Conservation (phyloP, 2,888 invertebrate species). For the Chymomyza procnemis region DNA sequence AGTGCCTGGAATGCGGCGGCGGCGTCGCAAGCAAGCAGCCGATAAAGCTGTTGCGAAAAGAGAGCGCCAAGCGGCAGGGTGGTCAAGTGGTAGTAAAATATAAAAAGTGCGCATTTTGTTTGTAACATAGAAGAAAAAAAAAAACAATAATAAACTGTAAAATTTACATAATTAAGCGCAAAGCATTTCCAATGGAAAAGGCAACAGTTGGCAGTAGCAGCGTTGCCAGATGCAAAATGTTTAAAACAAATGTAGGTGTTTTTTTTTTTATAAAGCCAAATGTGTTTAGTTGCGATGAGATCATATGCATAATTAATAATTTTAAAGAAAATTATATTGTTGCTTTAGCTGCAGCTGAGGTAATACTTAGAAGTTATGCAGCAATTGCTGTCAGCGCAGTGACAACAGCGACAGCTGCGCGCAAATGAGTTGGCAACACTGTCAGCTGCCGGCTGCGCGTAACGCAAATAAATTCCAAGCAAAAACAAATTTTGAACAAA, state of each 20-base stretch:
- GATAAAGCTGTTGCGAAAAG: slow-evolving; percentile 10
- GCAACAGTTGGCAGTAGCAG: slow-evolving; percentile 49
- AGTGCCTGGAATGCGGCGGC: slow-evolving; percentile 42
- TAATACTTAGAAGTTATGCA: not conserved
- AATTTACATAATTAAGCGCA: slow-evolving; percentile 26
- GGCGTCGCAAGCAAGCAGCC: slow-evolving; percentile 37
- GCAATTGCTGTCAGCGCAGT: not conserved
- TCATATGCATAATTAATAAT: too few species aligned
- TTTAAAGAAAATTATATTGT: too few species aligned
- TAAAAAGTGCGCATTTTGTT: not conserved
- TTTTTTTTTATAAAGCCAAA: too few species aligned
- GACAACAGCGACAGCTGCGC: not conserved
- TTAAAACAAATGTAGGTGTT: not conserved
- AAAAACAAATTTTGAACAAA: not conserved
- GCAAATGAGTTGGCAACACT: slow-evolving; percentile 39
- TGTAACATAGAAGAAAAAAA: too few species aligned
- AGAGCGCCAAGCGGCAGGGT: slow-evolving; percentile 27
- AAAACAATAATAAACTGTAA: not conserved
- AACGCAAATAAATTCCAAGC: too few species aligned
- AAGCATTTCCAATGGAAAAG: slow-evolving; percentile 12
- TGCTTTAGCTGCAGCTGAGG: too few species aligned
- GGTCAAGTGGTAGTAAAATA: slow-evolving; percentile 13
- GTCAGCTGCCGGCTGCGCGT: slow-evolving; percentile 38
- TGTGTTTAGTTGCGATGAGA: too few species aligned
- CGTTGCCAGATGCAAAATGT: slow-evolving; percentile 21